phyloP scores from a whole-genome alignment of 2,113 vertebrate genomes.

The Nestor notabilis region DNA sequence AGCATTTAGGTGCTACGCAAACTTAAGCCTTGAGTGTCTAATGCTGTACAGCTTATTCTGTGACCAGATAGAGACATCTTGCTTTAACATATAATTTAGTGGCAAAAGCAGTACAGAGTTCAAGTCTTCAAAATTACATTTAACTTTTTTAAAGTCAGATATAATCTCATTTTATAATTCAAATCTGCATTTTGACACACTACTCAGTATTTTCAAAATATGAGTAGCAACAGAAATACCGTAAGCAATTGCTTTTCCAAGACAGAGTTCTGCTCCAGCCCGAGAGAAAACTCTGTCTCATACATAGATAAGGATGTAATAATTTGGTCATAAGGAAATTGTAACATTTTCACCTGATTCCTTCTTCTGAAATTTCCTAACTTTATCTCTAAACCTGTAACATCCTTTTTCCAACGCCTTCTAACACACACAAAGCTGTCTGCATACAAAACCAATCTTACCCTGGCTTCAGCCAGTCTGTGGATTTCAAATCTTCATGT shows the following conservation, averaged over 20 bases:
- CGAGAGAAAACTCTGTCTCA: neutral
- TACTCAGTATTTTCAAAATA: neutral
- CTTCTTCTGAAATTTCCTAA: neutral
- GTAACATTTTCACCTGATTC: neutral
- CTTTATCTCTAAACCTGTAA: neutral
- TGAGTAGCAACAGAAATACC: neutral
- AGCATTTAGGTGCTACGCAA: neutral
- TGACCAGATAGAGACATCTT: neutral
- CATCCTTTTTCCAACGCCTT: neutral
- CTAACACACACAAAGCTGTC: neutral
- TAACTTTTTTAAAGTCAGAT: neutral
- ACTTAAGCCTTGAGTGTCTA: neutral
- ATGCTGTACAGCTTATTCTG: neutral
- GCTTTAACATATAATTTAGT: neutral
- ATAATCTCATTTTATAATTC: neutral
- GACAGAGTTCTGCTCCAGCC: neutral
- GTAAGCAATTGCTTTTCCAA: neutral
- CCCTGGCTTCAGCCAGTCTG: neutral
- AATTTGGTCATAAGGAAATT: neutral
- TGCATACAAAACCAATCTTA: neutral
- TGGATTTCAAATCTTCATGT: neutral
- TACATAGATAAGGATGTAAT: neutral
- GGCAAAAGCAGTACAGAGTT: neutral
- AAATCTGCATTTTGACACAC: neutral
- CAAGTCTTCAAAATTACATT: neutral